These are phyloP conservation scores for Drosophila merina DNA, from an alignment of 2,888 invertebrate species.

Conservation along the genomic window DNA sequence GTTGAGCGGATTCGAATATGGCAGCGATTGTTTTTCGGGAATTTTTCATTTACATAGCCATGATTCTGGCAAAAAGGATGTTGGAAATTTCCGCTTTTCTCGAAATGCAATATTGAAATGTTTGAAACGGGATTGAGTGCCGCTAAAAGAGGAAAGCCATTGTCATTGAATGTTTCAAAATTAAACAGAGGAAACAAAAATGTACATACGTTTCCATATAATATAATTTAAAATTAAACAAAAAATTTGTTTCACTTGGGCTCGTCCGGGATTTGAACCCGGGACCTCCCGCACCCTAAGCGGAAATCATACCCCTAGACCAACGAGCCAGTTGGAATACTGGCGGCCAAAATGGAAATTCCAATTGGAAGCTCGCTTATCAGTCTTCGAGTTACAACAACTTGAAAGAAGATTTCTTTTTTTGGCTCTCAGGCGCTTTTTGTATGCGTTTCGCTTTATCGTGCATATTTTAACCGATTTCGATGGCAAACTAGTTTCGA, in stretches of 20 bases:
- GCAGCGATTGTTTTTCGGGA: slow-evolving; percentile 46
- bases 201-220: neutral
- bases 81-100: slow-evolving; percentile 33
- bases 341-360: slow-evolving; percentile 2
- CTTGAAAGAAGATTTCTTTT: neutral
- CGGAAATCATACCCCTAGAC: slow-evolving; percentile 84
- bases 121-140: slow-evolving; percentile 10
- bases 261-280: slow-evolving; percentile 85
- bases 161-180: neutral
- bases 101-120: slow-evolving; percentile 37
- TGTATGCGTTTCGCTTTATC: neutral
- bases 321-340: slow-evolving; percentile 71
- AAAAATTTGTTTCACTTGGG: slow-evolving; percentile 65
- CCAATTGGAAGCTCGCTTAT: neutral
- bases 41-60: slow-evolving; percentile 47
- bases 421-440: neutral
- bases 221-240: neutral
- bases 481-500: slow-evolving; percentile 13
- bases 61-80: slow-evolving; percentile 27
- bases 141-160: slow-evolving; percentile 1
- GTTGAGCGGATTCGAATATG: slow-evolving; percentile 28
- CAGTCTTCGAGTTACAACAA: slow-evolving; percentile 1
- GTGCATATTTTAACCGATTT: slow-evolving; percentile 1
- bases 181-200: neutral
- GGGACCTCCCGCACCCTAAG: slow-evolving; percentile 84